These are phyloP conservation scores for Notolabrus celidotus DNA, from an alignment of 2,797 vertebrate species.

Conservation along the genomic window DNA sequence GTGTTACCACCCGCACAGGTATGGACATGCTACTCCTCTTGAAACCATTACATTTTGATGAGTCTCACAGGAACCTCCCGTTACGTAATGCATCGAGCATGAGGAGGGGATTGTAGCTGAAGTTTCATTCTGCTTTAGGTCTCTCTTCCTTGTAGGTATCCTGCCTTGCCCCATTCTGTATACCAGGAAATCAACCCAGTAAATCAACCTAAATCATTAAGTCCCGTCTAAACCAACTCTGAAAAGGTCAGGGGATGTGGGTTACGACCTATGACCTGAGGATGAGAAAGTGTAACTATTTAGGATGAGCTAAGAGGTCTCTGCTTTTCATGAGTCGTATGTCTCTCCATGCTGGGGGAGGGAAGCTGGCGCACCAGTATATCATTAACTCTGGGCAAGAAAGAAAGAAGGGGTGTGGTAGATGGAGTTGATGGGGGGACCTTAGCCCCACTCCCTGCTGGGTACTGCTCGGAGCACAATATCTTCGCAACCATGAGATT, in stretches of 20 bases:
- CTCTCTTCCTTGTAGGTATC: constrained; percentile 14
- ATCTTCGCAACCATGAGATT: constrained; percentile 97
- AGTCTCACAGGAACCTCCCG: constrained; percentile 46
- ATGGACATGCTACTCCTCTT: constrained; percentile 38
- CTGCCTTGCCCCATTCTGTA: neutral
- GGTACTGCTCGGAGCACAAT: constrained; percentile 93
- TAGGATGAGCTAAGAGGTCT: constrained; percentile 90
- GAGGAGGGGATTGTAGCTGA: constrained; percentile 1
- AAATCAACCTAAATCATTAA: constrained; percentile 55
- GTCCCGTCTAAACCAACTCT: constrained; percentile 75
- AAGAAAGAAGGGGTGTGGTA: constrained; percentile 92
- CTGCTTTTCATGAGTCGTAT: constrained; percentile 90
- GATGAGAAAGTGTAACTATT: constrained; percentile 96
- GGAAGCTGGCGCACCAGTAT: constrained; percentile 90
- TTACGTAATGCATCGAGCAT: constrained; percentile 50
- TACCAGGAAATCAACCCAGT: constrained; percentile 42
- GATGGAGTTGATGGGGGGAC: constrained; percentile 94
- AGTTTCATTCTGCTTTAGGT: constrained; percentile 23
- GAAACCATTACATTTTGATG: constrained; percentile 59
- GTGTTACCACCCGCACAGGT: constrained; percentile 50
- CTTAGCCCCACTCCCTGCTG: constrained; percentile 92
- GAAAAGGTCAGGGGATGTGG: constrained; percentile 88
- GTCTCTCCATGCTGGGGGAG: constrained; percentile 91
- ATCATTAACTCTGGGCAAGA: constrained; percentile 94
- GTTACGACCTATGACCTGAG: constrained; percentile 92